Evolutionary conservation across 1,140 invertebrate species (phyloP).

Genomic region (Callitettix versicolor): DNA sequence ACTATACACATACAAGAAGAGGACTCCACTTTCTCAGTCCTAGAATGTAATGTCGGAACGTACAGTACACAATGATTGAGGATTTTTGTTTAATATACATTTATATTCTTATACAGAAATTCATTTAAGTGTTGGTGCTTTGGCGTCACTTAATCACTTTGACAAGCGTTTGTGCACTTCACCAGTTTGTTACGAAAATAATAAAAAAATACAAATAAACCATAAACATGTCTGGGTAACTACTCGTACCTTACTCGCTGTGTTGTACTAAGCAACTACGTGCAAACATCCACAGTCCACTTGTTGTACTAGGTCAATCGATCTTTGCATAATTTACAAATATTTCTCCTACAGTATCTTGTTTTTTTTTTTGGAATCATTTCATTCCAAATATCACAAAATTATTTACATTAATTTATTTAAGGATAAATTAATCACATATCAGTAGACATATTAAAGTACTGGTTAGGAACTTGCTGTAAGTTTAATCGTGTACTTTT

Average conservation of each 20-base stretch:
- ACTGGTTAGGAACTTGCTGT: no score
- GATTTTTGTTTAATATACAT: constrained; percentile 6
- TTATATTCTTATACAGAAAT: constrained; percentile 2
- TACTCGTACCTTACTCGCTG: neutral
- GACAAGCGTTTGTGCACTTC: no score
- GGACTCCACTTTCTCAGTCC: neutral
- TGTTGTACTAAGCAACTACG: constrained; percentile 1
- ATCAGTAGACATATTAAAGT: no score
- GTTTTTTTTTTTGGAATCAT: neutral
- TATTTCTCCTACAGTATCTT: constrained; percentile 10
- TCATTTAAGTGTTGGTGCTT: neutral
- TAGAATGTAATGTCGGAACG: constrained; percentile 3
- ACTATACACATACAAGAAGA: neutral
- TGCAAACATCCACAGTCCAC: neutral
- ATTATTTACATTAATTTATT: neutral
- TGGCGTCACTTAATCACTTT: no score
- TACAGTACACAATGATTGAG: constrained; percentile 6
- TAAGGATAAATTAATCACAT: no score
- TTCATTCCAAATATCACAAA: constrained; percentile 12
- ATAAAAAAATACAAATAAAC: no score
- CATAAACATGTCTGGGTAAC: no score
- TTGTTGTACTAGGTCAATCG: neutral
- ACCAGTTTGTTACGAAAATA: no score
- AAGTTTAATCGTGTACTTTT: no score
- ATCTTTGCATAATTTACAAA: constrained; percentile 1